Base-by-base conservation (phyloP, 1,140 invertebrate genomes). In the Drosophila nigromelanica region DNA sequence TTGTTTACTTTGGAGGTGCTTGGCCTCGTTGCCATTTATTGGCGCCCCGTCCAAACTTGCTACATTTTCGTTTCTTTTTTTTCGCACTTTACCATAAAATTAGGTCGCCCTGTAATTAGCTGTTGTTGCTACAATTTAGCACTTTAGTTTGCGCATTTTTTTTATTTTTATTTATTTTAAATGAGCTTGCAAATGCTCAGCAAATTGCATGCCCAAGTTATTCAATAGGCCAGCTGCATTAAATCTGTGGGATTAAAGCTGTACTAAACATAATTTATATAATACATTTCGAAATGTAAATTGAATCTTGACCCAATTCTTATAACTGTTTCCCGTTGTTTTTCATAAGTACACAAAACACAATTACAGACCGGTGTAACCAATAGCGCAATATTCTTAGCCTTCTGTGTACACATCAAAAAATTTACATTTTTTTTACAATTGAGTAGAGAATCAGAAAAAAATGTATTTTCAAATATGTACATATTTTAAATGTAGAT, bases 21-120 rank as follows among this genome's bases (percentile, higher is more conserved):
- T 87, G 83, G 83, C 83, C 83, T 74, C 83, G 80, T 87, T 87
- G 83, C 80, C 85, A 80, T 89, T 87, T 89, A 87, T 87, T 87
- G 83, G 85, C 69, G 52, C 71, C 66, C 47, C 39, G 12, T 55
- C 47, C 64, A 56, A 67, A 51, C 47, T 69, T 55, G 42, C 55
- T 47, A 74, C 72, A 69, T 39, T 69, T 73, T 69, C 45, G 30
- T 68, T 61, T 62, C 18, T 56, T 47, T 82, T 87, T 78, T 82
- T 73, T 79, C 83, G 66, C 79, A 89, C 78, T 89, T 67, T 82
- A 64, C 55, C 79, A 73, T 59, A 56, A 73, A 87, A 87, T 89
- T 82, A 61, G 82, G 82, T 89, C 83, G 82, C 45, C 79, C 45
- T 87, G 79, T 89, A 87, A 87, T 87, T 87, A 87, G 82, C 82